Percentiles rank a stretch among this genome's conserved stretches.
Evolutionary conservation across 2,113 vertebrate species (phyloP).

Genomic region (Oreochromis spilurus): DNA sequence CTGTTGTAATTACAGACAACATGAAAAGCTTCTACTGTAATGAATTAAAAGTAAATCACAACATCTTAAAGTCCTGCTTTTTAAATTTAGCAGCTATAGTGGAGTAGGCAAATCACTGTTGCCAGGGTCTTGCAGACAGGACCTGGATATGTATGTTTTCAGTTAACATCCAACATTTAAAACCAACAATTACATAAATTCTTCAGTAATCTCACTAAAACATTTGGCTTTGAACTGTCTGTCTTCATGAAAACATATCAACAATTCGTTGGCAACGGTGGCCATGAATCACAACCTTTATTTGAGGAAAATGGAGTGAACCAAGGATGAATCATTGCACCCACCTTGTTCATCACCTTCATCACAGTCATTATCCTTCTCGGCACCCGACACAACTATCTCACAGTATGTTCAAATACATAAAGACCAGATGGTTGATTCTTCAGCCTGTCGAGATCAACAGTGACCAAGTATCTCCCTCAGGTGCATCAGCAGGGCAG

Average conservation of each 20-base stretch:
- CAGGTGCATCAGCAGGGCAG: not conserved
- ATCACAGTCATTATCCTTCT: not conserved
- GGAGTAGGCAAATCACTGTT: not conserved
- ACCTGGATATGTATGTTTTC: not conserved
- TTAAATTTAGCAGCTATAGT: not conserved
- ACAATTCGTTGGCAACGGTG: not conserved
- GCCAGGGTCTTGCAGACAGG: not conserved
- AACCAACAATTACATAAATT: not conserved
- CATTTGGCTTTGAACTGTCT: not conserved
- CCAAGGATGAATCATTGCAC: conserved; percentile 9
- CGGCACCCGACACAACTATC: not conserved
- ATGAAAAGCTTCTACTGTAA: conserved; percentile 17
- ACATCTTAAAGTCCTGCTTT: not conserved
- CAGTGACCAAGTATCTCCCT: not conserved
- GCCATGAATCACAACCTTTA: conserved; percentile 3
- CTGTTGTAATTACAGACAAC: conserved; percentile 35
- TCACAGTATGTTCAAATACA: not conserved
- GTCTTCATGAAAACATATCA: not conserved
- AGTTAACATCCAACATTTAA: not conserved
- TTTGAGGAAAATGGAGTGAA: not conserved
- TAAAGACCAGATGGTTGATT: not conserved
- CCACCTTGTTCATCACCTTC: conserved; percentile 11
- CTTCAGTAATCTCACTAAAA: not conserved
- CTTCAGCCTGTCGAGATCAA: not conserved
- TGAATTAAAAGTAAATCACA: not conserved